Evolutionary conservation across 2,797 vertebrate genomes (phyloP).

Genomic region (Pangasius krempfi): DNA sequence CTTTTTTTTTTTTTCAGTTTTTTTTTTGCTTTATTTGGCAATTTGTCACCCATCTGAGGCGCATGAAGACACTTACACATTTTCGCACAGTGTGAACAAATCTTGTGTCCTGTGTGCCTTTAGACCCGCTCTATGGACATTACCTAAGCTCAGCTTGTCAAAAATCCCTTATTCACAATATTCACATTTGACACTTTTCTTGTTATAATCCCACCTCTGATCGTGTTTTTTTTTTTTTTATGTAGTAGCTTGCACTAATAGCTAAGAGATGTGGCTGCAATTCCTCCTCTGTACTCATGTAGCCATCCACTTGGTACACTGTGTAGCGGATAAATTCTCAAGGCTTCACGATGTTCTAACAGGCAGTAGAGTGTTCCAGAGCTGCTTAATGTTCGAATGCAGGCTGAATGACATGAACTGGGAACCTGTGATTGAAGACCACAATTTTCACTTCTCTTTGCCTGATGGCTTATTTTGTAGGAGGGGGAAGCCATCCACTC

Average conservation of each 20-base stretch:
- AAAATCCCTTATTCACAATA: not conserved
- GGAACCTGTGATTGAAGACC: not conserved
- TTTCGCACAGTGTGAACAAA: not conserved
- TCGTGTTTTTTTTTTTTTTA: not conserved
- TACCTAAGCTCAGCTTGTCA: not conserved
- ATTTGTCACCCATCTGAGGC: not conserved
- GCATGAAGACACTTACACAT: not conserved
- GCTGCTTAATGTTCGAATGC: not conserved
- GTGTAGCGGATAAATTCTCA: not conserved
- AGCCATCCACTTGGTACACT: not conserved
- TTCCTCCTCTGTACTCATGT: not conserved
- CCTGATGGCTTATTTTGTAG: conserved; percentile 65
- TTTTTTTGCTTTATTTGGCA: not conserved
- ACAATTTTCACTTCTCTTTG: not conserved
- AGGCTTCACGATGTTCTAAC: not conserved
- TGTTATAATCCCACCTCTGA: not conserved
- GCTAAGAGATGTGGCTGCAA: not conserved
- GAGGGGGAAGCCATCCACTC: conserved; percentile 92
- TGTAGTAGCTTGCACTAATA: not conserved
- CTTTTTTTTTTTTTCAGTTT: no score
- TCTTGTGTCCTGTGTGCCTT: not conserved
- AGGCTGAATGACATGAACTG: not conserved
- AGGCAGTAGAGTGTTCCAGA: not conserved
- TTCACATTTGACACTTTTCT: not conserved
- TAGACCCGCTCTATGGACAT: not conserved